Percentiles rank a stretch among this genome's conserved stretches.
Conservation (phyloP, 2,888 invertebrate genomes). For the Auanema freiburgensis region DNA sequence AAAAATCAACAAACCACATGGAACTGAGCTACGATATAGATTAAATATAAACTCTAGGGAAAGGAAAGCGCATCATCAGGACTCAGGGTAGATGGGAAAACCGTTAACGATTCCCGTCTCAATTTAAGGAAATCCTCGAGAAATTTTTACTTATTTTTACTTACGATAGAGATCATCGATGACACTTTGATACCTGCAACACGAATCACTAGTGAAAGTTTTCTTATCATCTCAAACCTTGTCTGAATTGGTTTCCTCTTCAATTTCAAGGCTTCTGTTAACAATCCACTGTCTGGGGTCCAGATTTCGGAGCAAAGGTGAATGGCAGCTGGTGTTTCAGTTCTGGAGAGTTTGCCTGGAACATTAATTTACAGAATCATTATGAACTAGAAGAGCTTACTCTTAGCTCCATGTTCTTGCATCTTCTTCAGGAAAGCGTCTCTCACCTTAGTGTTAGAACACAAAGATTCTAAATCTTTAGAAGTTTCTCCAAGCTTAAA, state of each 20-base stretch:
- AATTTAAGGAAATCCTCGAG: no score
- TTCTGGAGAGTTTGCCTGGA: conserved; percentile 83
- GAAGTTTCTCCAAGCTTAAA: conserved; percentile 41
- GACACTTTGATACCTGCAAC: conserved; percentile 4
- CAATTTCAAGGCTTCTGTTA: conserved; percentile 95
- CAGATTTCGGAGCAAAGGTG: conserved; percentile 87
- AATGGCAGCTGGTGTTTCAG: conserved; percentile 86
- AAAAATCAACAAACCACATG: no score
- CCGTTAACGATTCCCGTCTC: no score
- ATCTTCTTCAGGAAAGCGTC: conserved; percentile 82
- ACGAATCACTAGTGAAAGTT: background rate
- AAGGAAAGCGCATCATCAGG: no score
- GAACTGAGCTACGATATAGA: no score
- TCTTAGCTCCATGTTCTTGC: conserved; percentile 42
- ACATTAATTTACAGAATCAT: background rate
- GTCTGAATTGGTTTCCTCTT: conserved; percentile 72
- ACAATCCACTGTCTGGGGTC: conserved; percentile 94
- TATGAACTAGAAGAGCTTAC: conserved; percentile 21
- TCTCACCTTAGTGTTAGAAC: conserved; percentile 76
- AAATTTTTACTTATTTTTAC: conserved; percentile 1
- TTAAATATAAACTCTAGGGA: no score
- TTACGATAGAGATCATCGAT: conserved; percentile 7
- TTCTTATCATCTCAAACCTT: conserved; percentile 6
- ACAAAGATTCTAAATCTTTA: conserved; percentile 74
- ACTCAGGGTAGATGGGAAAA: no score